Base-by-base conservation (phyloP, 2,888 invertebrate genomes). In the Candidula unifasciata region DNA sequence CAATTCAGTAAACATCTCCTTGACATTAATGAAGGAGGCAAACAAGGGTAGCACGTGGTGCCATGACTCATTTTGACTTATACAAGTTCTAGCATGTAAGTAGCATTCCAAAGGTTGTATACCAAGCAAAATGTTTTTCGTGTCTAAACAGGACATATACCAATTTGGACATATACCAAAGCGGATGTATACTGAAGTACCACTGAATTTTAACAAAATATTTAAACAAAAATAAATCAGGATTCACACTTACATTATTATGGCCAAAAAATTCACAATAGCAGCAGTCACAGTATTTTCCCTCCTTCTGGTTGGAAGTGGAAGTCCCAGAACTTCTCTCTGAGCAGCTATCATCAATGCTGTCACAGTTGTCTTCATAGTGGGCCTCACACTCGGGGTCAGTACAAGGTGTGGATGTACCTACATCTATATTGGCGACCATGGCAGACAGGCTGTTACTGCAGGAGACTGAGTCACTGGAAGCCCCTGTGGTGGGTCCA, bases 181-280 rank as follows among this genome's bases (percentile, higher is more conserved):
- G n/a, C n/a, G n/a, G n/a, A n/a, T n/a, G n/a, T n/a, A n/a, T n/a
- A n/a, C n/a, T n/a, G n/a, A n/a, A n/a, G n/a, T n/a, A n/a, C n/a
- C n/a, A n/a, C n/a, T n/a, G 18, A 54, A 54, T 18, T 54, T 24
- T 24, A 60, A n/a, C 60, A 60, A 21, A 24, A n/a, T 60, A 21
- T 24, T 24, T 24, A 24, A 60, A 16, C 60, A 3, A 24, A 60
- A 60, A 60, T 5, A 21, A 24, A 60, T 3, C 3, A 60, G 21
- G 18, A 60, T 24, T n/a, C 6, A 27, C 35, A 90, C 93, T 92
- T 88, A 94, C 94, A 89, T 92, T 96, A 83, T 96, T 96, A 89
- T 96, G 96, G 68, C 96, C 96, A 89, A 96, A 96, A n/a, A 96
- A 96, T 89, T 96, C 96, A 92, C 96, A 96, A 91, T 96, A 96